Evolutionary conservation across 2,797 vertebrate genomes (phyloP).

Genomic region (Hydrolagus colliei): DNA sequence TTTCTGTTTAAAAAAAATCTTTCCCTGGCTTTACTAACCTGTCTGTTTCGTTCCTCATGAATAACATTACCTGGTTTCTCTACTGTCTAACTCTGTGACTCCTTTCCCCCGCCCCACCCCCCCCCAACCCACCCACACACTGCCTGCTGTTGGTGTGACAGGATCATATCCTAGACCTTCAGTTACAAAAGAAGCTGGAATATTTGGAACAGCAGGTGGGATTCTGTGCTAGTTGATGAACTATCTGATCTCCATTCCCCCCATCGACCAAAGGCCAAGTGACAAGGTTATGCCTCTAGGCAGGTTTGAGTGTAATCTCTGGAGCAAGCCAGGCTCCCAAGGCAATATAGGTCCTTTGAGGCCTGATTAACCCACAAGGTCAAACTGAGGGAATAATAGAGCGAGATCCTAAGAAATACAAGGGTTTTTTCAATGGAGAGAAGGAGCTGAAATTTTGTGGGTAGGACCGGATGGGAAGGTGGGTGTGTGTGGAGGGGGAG

Average conservation of each 20-base stretch:
- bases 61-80: neutral
- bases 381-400: too few species aligned
- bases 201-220: constrained; percentile 97
- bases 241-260: constrained; percentile 27
- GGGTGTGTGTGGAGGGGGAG: too few species aligned
- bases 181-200: constrained; percentile 95
- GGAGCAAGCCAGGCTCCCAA: neutral
- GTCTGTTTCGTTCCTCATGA: neutral
- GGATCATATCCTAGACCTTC: constrained; percentile 96
- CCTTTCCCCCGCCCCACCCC: constrained; percentile 25
- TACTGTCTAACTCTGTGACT: neutral
- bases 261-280: constrained; percentile 27
- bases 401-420: too few species aligned
- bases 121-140: too few species aligned
- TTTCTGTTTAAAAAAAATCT: neutral
- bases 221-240: neutral
- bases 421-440: too few species aligned
- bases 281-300: constrained; percentile 13
- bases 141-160: constrained; percentile 46
- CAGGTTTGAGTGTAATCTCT: neutral
- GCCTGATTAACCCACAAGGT: neutral
- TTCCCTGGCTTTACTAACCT: neutral
- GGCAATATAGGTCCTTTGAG: neutral
- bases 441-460: too few species aligned
- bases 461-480: too few species aligned